phyloP scores from a whole-genome alignment of 1,140 invertebrate genomes.

The Drosophila littoralis region DNA sequence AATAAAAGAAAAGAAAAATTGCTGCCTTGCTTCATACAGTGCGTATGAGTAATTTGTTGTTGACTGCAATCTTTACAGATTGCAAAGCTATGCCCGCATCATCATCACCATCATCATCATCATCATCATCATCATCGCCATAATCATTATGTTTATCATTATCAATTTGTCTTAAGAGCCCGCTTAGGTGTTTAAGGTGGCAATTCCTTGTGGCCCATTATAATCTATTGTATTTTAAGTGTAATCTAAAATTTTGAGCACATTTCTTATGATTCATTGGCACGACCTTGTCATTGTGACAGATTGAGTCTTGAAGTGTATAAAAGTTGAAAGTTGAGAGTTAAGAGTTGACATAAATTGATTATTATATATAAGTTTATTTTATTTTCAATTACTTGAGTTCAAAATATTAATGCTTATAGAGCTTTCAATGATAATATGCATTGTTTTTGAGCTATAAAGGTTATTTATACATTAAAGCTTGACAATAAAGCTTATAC shows the following conservation, averaged over 20 bases:
- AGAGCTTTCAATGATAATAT: no score
- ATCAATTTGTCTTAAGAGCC: slow-evolving; percentile 19
- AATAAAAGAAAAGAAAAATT: slow-evolving; percentile 12
- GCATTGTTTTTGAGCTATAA: neutral
- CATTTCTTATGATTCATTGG: slow-evolving; percentile 3
- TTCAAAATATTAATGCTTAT: no score
- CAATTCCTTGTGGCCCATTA: neutral
- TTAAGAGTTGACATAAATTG: no score
- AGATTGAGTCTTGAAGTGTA: neutral
- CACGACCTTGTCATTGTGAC: neutral
- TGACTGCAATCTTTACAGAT: slow-evolving; percentile 25
- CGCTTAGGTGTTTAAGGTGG: slow-evolving; percentile 3
- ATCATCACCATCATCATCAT: slow-evolving; percentile 37
- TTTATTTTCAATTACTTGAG: no score
- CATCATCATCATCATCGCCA: slow-evolving; percentile 29
- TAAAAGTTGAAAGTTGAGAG: no score
- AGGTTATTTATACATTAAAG: neutral
- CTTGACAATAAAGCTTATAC: no score
- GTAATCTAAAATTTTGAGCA: slow-evolving; percentile 13
- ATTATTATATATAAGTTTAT: no score
- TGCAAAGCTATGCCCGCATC: slow-evolving; percentile 12
- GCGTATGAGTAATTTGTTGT: slow-evolving; percentile 62
- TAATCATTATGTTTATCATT: slow-evolving; percentile 14
- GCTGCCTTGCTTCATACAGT: slow-evolving; percentile 12
- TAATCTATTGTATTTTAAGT: slow-evolving; percentile 16